Evolutionary conservation across 2,797 vertebrate genomes (phyloP).

Genomic region (Liasis olivaceus): DNA sequence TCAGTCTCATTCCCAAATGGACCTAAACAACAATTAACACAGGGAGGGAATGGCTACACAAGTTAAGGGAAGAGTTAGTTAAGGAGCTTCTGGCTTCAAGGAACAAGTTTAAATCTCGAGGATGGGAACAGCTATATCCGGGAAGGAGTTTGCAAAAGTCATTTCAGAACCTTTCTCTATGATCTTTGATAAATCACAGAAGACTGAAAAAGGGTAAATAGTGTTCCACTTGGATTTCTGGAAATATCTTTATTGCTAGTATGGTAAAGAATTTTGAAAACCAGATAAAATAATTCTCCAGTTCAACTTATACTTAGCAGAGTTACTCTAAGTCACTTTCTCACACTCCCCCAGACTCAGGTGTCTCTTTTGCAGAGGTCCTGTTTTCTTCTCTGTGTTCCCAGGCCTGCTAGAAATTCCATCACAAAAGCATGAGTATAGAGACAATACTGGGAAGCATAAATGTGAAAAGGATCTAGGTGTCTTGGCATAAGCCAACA

Average conservation of each 20-base stretch:
- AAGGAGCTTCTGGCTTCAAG: not conserved
- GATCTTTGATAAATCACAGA: not conserved
- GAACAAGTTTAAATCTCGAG: not conserved
- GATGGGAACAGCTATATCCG: not conserved
- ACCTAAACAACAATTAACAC: not conserved
- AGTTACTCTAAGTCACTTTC: not conserved
- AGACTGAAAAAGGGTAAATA: not conserved
- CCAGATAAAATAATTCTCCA: not conserved
- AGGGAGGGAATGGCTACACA: not conserved
- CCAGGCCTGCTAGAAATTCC: not conserved
- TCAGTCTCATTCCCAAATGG: not conserved
- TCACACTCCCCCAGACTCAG: not conserved
- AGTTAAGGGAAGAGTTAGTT: not conserved
- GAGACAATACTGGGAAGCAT: not conserved
- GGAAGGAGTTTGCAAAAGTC: not conserved
- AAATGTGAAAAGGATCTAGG: not conserved
- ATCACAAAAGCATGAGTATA: not conserved
- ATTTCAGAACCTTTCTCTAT: not conserved
- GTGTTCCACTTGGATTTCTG: not conserved
- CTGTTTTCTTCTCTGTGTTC: not conserved
- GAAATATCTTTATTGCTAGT: not conserved
- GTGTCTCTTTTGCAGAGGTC: not conserved
- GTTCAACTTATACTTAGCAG: not conserved
- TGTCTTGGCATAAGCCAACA: not conserved
- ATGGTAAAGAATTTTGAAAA: not conserved